phyloP scores from a whole-genome alignment of 2,797 vertebrate genomes.

The Anguilla marmorata region DNA sequence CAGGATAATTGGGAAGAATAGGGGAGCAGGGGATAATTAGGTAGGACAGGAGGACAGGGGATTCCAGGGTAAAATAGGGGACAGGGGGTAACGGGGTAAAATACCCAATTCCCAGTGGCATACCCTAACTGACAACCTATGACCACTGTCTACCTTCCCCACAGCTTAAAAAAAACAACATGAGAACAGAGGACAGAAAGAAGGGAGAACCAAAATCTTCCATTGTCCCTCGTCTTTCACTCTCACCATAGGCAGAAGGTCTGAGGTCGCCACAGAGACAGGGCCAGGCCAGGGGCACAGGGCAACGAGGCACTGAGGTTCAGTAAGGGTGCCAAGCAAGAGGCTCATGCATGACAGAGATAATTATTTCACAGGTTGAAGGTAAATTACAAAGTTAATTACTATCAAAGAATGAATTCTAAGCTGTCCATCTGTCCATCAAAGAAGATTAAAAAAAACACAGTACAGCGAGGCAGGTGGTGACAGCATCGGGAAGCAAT shows the following conservation, averaged over 20 bases:
- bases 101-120: neutral
- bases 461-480: conserved; percentile 21
- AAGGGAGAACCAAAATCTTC: neutral
- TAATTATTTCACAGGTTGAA: neutral
- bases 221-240: neutral
- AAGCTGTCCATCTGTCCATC: neutral
- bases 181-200: neutral
- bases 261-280: neutral
- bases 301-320: neutral
- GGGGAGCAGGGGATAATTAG: neutral
- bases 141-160: neutral
- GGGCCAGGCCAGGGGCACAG: neutral
- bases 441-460: conserved; percentile 1
- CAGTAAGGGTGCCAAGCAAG: neutral
- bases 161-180: neutral
- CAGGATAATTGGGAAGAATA: neutral
- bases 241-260: neutral
- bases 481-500: conserved; percentile 18
- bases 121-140: neutral
- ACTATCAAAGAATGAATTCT: neutral
- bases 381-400: neutral
- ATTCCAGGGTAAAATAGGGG: neutral
- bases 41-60: neutral
- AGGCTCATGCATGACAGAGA: neutral
- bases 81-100: neutral